Base-by-base conservation (phyloP, 2,888 invertebrate genomes). In the Drosophila merina region DNA sequence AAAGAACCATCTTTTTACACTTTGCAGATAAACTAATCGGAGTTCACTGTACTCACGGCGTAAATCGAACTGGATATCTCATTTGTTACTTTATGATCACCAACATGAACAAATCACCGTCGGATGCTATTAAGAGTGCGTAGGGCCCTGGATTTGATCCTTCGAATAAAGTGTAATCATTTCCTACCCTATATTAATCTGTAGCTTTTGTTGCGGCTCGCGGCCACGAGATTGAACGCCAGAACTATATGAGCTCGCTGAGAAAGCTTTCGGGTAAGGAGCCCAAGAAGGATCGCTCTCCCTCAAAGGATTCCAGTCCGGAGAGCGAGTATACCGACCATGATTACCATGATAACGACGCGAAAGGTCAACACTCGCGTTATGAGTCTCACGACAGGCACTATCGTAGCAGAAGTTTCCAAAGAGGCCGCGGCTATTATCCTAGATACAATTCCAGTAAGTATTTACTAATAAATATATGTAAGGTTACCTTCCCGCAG, bases 11-110 rank as follows among this genome's bases (percentile, higher is more conserved):
- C 4, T 8, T 7, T 36, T 69, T 69, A n/a, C 14, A 44, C 6
- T 84, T 93, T 93, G 20, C 93, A 96, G 96, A 93, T 88, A 93
- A 93, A 75, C 88, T 96, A 71, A 93, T 96, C 76, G 96, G 96
- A 52, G 95, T 96, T 62, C 96, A 96, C 90, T 96, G 96, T 90
- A 96, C 96, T 1, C 96, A 96, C 87, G 96, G 96, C 4, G 92
- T 96, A 71, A 96, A 96, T 90, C 93, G 96, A 74, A 96, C 96
- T 7, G 96, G 96, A 4, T 96, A 95, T 89, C 93, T 96, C 89
- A 94, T 96, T 76, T 96, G 96, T 90, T 93, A 94, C 84, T 96
- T 94, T 90, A 94, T 96, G 93, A 93, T 95, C 58, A 93, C 94
- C 69, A 93, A 93, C 59, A 90, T 95, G 88, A 92, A 93, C 26